Base-by-base conservation (phyloP, 1,140 invertebrate genomes). In the Melitaea cinxia region DNA sequence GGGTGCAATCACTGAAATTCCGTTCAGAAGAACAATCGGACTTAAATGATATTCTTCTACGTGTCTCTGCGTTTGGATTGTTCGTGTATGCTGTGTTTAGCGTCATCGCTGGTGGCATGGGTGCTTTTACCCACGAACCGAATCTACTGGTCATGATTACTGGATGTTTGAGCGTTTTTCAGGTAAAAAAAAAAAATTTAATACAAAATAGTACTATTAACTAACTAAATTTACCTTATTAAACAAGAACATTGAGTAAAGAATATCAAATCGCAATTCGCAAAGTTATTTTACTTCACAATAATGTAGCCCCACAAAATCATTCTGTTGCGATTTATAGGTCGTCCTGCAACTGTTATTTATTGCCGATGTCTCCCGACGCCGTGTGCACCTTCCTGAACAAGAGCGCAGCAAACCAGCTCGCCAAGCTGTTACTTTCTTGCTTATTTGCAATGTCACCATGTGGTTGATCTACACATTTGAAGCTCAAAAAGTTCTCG, bases 381-480 rank as follows among this genome's bases (percentile, higher is more conserved):
- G 97, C 70, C 94, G 96, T 37, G 96, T 98, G n/a, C 95, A 97
- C 74, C 92, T 97, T 30, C 96, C 96, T 0, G 96, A 97, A 88
- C 97, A 98, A 76, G 97, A 98, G 79, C 94, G 96, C 65, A 96
- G 95, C 78, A 99, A 99, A 91, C 97, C 98, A 0, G 98, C 98
- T 0, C 94, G 98, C 58, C 97, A 99, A 89, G 95, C 98, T 49
- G 97, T 99, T 26, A 99, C 98, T 33, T 98, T 99, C 92, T 91
- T 99, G 42, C 93, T 99, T 14, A 97, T 99, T 80, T 97, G 96
- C 91, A 99, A 99, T 86, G 94, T 98, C 56, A 97, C 97, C 67
- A 97, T 98, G 95, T 98, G 97, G 96, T 94, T 97, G 62, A 97
- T 98, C 79, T 97, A 98, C 85, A 99, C 98, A 28, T 98, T 99